Evolutionary conservation across 2,113 vertebrate genomes (phyloP), one percentile per base, ranked within the genome.

Genomic region (Penelope pileata): DNA sequence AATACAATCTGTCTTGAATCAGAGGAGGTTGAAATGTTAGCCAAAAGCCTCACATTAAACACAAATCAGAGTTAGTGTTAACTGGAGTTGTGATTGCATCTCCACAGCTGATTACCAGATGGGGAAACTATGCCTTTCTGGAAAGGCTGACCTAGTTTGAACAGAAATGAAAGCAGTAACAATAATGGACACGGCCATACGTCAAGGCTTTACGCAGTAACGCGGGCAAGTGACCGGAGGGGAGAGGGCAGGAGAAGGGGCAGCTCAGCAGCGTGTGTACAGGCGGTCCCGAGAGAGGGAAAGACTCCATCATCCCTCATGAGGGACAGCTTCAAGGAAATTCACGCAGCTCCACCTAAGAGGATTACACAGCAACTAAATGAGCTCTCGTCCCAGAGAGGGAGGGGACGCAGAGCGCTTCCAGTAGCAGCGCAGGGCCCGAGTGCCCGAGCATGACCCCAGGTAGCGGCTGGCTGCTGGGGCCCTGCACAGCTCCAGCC

Each of bases 91-190:
- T 0, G 1, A 74, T 47, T 82, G 53, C 48, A 62, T 64, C 66
- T 87, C 62, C 36, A 50, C 79, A 86, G 85, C 79, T 90, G 75
- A 94, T 88, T 63, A 80, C 72, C 78, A 90, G 75, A 88, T 88
- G 93, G 47, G 60, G 38, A 94, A 91, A 83, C 51, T 78, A 73
- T 86, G 82, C 40, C 12, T 77, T 77, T 85, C 59, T 90, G 82
- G 72, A 86, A 81, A 86, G 34, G 72, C 32, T 75, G 85, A 70
- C 1, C 0, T 42, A 80, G 47, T 69, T 50, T 68, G 21, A 86
- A 64, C 72, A 83, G 72, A 91, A 91, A 74, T 19, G 43, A 75
- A 78, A 91, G 90, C 40, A 12, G 53, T 27, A 83, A 27, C 34
- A 43, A 22, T 58, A 67, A 83, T 32, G 18, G 53, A 43, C 59